These are phyloP conservation scores for Pseudobourletiella spinata DNA, from an alignment of 1,140 invertebrate genomes.

Conservation along the genomic window DNA sequence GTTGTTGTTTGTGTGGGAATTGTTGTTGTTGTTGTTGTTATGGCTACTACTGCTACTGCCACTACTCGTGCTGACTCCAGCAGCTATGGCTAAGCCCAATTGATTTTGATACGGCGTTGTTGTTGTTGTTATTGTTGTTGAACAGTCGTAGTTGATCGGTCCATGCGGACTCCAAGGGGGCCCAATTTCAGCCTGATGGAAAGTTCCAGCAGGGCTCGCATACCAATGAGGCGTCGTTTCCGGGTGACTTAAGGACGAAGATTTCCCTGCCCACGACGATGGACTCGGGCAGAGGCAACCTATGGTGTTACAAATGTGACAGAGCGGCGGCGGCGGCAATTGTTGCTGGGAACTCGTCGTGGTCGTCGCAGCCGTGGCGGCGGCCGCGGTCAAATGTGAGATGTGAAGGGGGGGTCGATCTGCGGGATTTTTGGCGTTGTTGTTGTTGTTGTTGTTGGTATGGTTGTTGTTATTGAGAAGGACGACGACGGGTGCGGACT, in stretches of 20 bases:
- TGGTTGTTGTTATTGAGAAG: background rate
- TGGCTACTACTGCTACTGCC: background rate
- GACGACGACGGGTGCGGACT: background rate
- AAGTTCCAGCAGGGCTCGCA: background rate
- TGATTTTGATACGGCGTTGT: background rate
- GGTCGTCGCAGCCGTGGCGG: background rate
- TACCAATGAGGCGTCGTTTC: constrained; percentile 6
- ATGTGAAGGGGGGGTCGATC: no score
- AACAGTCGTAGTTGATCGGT: background rate
- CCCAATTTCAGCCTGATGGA: background rate
- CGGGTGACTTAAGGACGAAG: background rate
- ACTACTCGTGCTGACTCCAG: background rate
- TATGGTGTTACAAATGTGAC: background rate
- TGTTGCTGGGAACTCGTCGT: background rate
- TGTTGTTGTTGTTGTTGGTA: background rate
- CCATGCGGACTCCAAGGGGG: background rate
- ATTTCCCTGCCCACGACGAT: background rate
- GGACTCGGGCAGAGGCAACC: background rate
- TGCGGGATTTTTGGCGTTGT: background rate
- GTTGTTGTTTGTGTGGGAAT: background rate
- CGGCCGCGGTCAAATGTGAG: background rate
- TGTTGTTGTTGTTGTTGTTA: background rate
- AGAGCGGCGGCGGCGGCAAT: no score
- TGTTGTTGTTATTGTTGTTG: background rate
- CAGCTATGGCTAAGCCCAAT: background rate